These are phyloP conservation scores for Tanypteryx hageni DNA, from an alignment of 2,888 invertebrate genomes.

Conservation along the genomic window DNA sequence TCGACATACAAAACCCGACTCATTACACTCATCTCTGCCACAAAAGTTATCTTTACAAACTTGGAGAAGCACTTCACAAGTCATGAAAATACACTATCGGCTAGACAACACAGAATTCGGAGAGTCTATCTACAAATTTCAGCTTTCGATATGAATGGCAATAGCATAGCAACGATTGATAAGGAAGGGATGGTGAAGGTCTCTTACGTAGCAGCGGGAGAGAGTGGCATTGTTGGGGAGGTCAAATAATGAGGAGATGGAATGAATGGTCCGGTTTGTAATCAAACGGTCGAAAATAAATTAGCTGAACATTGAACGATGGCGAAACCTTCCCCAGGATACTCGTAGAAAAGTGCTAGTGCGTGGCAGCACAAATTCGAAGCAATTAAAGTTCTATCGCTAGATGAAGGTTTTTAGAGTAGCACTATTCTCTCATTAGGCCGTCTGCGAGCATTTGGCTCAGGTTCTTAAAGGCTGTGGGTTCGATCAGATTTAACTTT, in stretches of 20 bases:
- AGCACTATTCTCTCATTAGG: background rate
- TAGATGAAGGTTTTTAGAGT: background rate
- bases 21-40: no score
- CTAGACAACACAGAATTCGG: no score
- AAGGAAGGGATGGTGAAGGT: no score
- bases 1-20: no score
- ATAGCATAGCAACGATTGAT: no score
- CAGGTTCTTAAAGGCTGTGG: background rate
- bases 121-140: no score
- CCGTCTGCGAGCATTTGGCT: constrained; percentile 10
- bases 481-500: constrained; percentile 51
- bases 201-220: no score
- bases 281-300: background rate
- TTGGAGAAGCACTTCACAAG: no score
- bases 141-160: no score
- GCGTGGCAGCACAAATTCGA: background rate
- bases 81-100: no score
- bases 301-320: background rate
- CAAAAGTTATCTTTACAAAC: no score
- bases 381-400: background rate
- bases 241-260: background rate
- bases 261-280: background rate
- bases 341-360: background rate
- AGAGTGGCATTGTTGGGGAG: background rate
- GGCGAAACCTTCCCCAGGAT: background rate